Evolutionary conservation across 37 sponge, comb jelly and placozoan genomes (phyloP).

Genomic region (Beroe forskalii): DNA sequence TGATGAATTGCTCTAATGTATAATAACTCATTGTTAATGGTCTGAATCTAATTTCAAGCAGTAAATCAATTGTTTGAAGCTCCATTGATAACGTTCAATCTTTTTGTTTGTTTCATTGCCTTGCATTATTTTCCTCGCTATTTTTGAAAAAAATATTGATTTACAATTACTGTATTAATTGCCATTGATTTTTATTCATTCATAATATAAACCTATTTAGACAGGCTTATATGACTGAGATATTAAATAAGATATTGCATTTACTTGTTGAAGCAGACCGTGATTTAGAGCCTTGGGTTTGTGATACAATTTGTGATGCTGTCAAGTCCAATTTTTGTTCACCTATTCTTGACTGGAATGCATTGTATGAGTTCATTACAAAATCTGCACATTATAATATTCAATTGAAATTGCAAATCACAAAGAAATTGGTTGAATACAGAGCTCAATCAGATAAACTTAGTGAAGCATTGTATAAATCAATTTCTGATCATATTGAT

Average conservation of each 20-base stretch:
- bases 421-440: neutral
- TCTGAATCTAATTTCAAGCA: no score
- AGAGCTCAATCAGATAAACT: neutral
- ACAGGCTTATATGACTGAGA: neutral
- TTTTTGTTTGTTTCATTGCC: no score
- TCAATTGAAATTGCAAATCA: neutral
- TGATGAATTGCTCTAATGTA: no score
- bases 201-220: no score
- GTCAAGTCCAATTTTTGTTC: neutral
- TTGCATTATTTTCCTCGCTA: no score
- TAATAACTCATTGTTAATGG: no score
- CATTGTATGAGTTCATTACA: neutral
- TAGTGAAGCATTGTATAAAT: neutral
- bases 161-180: no score
- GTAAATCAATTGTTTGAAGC: no score
- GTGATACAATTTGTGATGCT: constrained; percentile 7
- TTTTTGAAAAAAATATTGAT: no score
- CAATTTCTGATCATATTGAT: neutral
- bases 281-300: constrained; percentile 19
- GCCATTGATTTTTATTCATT: no score
- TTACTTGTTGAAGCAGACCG: neutral
- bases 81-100: no score
- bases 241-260: neutral
- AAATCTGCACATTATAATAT: neutral
- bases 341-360: neutral